Percentiles rank a stretch among this genome's conserved stretches.
Conservation (phyloP, 2,888 invertebrate species). For the Brenthis hecate region DNA sequence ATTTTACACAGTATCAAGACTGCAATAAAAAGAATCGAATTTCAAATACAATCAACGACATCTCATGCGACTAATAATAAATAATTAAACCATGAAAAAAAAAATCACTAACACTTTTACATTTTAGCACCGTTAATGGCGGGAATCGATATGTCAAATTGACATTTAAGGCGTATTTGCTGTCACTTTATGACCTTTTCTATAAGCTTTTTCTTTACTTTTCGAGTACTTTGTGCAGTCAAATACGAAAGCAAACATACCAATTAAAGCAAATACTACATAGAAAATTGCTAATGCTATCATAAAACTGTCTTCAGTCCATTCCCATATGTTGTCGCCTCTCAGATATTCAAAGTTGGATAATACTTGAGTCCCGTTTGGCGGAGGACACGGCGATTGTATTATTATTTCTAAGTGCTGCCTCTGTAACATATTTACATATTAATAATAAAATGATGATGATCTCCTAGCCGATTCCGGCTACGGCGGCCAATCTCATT, state of each 20-base stretch:
- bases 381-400: slow-evolving; percentile 90
- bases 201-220: slow-evolving; percentile 73
- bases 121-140: slow-evolving; percentile 35
- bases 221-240: slow-evolving; percentile 81
- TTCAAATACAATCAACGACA: slow-evolving; percentile 13
- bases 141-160: slow-evolving; percentile 9
- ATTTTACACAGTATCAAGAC: slow-evolving; percentile 9
- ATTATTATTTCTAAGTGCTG: slow-evolving; percentile 94
- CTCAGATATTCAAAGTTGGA: slow-evolving; percentile 70
- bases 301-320: slow-evolving; percentile 80
- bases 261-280: slow-evolving; percentile 82
- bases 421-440: slow-evolving; percentile 79
- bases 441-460: neutral
- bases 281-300: slow-evolving; percentile 84
- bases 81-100: slow-evolving; percentile 13
- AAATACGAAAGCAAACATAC: slow-evolving; percentile 83
- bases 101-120: slow-evolving; percentile 31
- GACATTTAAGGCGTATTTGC: slow-evolving; percentile 81
- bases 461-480: no score
- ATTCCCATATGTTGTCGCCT: slow-evolving; percentile 73
- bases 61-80: neutral
- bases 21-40: neutral
- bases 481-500: no score
- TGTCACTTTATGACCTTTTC: slow-evolving; percentile 80
- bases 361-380: slow-evolving; percentile 88